A percentile compares a stretch with the other conserved stretches of the same genome.
phyloP scores from a whole-genome alignment of 1,140 invertebrate genomes.

The Drosophila rhopaloa region DNA sequence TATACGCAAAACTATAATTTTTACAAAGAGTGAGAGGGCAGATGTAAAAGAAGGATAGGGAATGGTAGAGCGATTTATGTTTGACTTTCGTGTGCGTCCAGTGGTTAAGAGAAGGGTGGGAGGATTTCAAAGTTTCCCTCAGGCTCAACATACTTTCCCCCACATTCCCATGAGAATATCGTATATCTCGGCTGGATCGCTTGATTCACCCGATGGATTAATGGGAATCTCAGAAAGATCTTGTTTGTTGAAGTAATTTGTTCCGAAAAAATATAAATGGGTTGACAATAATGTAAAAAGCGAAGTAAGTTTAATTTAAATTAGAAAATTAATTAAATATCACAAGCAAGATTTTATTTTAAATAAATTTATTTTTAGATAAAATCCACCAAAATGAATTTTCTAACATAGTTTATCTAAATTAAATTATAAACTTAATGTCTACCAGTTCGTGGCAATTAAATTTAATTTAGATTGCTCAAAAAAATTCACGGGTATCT shows the following conservation, averaged over 20 bases:
- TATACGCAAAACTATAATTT: constrained; percentile 61
- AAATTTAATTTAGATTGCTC: too few relatives aligned
- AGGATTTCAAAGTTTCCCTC: constrained; percentile 61
- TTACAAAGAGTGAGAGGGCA: constrained; percentile 44
- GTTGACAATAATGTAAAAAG: not conserved
- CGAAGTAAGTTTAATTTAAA: too few relatives aligned
- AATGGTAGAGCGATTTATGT: constrained; percentile 72
- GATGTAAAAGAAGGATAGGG: constrained; percentile 20
- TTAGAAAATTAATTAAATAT: too few relatives aligned
- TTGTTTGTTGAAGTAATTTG: not conserved
- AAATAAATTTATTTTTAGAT: too few relatives aligned
- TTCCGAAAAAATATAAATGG: not conserved
- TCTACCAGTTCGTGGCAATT: too few relatives aligned
- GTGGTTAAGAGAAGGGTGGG: constrained; percentile 57
- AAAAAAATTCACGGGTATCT: too few relatives aligned
- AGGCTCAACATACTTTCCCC: constrained; percentile 2
- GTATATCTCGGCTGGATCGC: constrained; percentile 48
- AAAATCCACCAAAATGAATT: too few relatives aligned
- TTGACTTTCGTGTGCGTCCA: constrained; percentile 77
- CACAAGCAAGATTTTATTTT: too few relatives aligned
- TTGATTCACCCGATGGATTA: constrained; percentile 11
- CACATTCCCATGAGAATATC: constrained; percentile 16
- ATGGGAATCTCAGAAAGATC: not conserved
- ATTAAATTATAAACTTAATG: too few relatives aligned
- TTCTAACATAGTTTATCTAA: too few relatives aligned